A percentile compares a stretch with the other conserved stretches of the same genome.
phyloP scores from a whole-genome alignment of 2,113 vertebrate species.

The Oryzias javanicus region DNA sequence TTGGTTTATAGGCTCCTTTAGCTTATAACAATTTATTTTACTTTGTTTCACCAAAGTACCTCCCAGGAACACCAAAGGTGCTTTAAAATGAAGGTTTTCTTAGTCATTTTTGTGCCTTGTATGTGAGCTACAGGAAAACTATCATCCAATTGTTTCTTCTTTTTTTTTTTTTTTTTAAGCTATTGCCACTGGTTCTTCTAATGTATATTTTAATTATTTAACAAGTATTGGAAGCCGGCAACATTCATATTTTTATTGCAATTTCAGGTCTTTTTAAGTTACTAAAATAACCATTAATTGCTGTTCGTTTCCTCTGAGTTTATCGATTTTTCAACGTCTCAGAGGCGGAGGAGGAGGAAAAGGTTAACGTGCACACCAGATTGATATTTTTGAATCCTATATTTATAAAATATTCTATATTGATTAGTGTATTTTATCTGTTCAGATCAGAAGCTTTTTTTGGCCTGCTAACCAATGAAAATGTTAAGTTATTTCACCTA shows the following conservation, averaged over 20 bases:
- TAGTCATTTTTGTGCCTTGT: constrained; percentile 82
- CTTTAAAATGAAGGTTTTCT: constrained; percentile 81
- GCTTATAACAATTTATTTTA: constrained; percentile 57
- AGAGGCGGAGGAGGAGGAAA: constrained; percentile 16
- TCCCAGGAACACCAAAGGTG: constrained; percentile 83
- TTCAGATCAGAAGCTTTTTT: constrained; percentile 14
- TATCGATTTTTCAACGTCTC: too few relatives aligned
- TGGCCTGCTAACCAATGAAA: not conserved
- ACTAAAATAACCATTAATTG: constrained; percentile 3
- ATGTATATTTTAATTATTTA: not conserved
- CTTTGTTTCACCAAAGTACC: constrained; percentile 80
- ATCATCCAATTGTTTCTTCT: constrained; percentile 27
- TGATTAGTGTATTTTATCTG: constrained; percentile 15
- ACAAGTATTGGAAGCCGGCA: constrained; percentile 34
- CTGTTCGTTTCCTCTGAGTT: too few relatives aligned
- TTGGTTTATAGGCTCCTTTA: constrained; percentile 64
- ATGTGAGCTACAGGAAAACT: constrained; percentile 74
- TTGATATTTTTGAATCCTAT: constrained; percentile 24
- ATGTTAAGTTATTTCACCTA: not conserved
- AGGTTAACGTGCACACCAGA: constrained; percentile 45
- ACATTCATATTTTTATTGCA: constrained; percentile 19
- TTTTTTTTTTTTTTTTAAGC: constrained; percentile 9
- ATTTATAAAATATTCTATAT: constrained; percentile 35
- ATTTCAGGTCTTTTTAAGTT: constrained; percentile 5
- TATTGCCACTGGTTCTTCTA: constrained; percentile 2